Conservation (phyloP, 2,888 invertebrate genomes). For the Nomada goodeniana region DNA sequence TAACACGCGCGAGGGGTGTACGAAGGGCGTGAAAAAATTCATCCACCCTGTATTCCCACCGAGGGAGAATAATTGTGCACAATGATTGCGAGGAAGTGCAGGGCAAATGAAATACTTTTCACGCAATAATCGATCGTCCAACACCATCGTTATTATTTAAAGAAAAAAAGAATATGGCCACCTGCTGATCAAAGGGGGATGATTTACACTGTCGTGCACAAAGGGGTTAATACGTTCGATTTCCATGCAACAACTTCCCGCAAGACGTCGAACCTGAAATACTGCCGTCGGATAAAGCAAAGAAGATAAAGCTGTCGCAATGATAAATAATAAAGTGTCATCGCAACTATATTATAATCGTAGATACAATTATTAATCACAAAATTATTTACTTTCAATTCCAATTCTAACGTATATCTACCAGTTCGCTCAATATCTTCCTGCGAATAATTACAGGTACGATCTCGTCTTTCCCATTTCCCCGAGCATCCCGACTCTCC, state of each 20-base stretch:
- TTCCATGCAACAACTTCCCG: conserved; percentile 26
- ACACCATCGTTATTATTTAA: conserved; percentile 9
- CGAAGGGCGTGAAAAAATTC: conserved; percentile 31
- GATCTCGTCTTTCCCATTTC: neutral
- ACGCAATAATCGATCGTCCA: neutral
- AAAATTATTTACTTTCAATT: too few species aligned
- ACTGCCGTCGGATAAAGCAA: neutral
- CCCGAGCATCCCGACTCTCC: neutral
- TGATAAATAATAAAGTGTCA: too few species aligned
- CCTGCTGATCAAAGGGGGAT: conserved; percentile 13
- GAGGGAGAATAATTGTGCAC: conserved; percentile 25
- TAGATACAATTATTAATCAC: too few species aligned
- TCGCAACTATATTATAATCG: too few species aligned
- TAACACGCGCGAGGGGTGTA: neutral
- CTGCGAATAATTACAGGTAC: conserved; percentile 8
- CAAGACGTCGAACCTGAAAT: conserved; percentile 4
- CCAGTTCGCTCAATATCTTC: too few species aligned
- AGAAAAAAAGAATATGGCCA: neutral
- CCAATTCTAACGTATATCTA: too few species aligned
- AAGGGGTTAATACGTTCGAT: conserved; percentile 43
- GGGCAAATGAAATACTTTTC: neutral
- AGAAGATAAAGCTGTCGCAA: too few species aligned
- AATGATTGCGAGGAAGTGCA: too few species aligned
- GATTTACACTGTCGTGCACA: conserved; percentile 31
- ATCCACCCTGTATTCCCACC: conserved; percentile 18